Evolutionary conservation across 2,113 vertebrate species (phyloP), one percentile per base, ranked within the genome.

Genomic region (Equus quagga): DNA sequence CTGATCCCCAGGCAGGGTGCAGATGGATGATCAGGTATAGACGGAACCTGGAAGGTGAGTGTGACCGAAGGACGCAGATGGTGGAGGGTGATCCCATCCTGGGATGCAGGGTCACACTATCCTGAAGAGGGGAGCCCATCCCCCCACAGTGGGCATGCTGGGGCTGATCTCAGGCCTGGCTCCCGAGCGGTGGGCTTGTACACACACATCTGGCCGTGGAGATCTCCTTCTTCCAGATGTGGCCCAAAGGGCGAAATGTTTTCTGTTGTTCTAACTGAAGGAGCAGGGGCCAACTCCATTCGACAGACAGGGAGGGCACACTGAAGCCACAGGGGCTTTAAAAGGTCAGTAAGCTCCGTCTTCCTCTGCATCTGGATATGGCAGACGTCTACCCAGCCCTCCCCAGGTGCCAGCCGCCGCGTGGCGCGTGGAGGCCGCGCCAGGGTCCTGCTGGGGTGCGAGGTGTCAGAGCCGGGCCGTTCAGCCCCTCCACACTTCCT

Each of bases 391-490:
- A 13, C n/a, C 3, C 33, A 36, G 60, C 64, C 65, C 60, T 56
- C 21, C 21, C 33, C 23, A 0, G 0, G 13, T 24, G 64, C 46
- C 51, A 18, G 51, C 46, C 49, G 1, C 13, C 3, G 1, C 6
- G 51, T 54, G 51, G 51, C 2, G 5, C 1, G 0, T 36, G 62
- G 19, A 81, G 33, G 12, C 64, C 56, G n/a, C 46, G 75, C 21
- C 10, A 46, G 44, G 24, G 26, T 78, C 19, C 78, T 26, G 24
- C 41, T 49, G 44, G 41, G 60, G 60, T 9, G 6, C 2, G 5
- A 49, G 49, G 17, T 18, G 11, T 54, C 67, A 83, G 41, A 79
- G 31, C 26, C 65, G 44, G 51, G 15, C 8, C 10, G 8, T n/a
- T 12, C 3, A 1, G n/a, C 28, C 9, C 8, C n/a, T n/a, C 65